Conservation (phyloP, 2,113 vertebrate genomes). For the Canis aureus region DNA sequence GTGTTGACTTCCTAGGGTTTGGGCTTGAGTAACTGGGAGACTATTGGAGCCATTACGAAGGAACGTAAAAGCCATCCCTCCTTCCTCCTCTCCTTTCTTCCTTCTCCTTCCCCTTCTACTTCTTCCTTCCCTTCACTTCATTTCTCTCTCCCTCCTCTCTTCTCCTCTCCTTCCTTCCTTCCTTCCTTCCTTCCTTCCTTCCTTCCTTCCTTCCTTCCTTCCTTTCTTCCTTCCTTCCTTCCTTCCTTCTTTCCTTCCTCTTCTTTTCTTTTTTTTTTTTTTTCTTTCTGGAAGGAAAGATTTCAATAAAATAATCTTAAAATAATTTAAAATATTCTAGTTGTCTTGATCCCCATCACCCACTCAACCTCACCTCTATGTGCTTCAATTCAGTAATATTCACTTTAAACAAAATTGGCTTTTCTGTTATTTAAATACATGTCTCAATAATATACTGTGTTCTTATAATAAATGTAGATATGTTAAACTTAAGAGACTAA, state of each 20-base stretch:
- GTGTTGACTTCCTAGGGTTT: not conserved
- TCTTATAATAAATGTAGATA: not conserved
- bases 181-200: not conserved
- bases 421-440: not conserved
- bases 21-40: not conserved
- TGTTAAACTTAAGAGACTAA: not conserved
- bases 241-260: not conserved
- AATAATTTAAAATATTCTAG: not conserved
- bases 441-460: not conserved
- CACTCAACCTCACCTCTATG: not conserved
- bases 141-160: not conserved
- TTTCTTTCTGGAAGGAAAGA: not conserved
- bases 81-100: too few relatives aligned
- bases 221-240: not conserved
- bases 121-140: fast-evolving
- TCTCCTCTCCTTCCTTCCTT: not conserved
- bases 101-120: too few relatives aligned
- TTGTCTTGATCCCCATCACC: not conserved
- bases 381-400: not conserved
- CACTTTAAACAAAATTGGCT: not conserved
- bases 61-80: not conserved
- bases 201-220: not conserved
- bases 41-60: not conserved
- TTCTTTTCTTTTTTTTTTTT: not conserved
- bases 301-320: not conserved